These are phyloP conservation scores for Rhinogobio ventralis DNA, from an alignment of 2,797 vertebrate genomes.

Conservation along the genomic window DNA sequence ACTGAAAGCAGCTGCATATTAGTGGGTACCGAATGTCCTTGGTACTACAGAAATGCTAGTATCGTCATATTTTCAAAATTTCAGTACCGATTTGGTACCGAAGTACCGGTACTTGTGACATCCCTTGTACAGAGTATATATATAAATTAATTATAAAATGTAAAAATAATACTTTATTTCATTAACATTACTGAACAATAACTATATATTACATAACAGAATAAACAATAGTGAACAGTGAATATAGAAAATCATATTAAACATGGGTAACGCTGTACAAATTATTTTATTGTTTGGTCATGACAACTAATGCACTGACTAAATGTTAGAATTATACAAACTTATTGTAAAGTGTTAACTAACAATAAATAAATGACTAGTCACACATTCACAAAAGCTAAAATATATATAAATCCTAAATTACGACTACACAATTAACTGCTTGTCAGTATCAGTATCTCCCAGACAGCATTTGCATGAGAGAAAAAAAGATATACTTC, in stretches of 20 bases:
- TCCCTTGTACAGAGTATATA: too few relatives aligned
- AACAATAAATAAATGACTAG: background rate
- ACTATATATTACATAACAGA: too few relatives aligned
- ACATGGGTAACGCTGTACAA: background rate
- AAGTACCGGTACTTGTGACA: too few relatives aligned
- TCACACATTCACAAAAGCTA: background rate
- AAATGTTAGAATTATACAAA: background rate
- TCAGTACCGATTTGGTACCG: too few relatives aligned
- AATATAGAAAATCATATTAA: background rate
- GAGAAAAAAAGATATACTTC: conserved; percentile 18
- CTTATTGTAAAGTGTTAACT: background rate
- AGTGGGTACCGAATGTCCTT: too few relatives aligned
- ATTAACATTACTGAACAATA: too few relatives aligned
- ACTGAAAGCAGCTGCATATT: too few relatives aligned
- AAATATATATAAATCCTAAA: background rate
- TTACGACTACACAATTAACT: conserved; percentile 14
- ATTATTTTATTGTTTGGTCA: background rate
- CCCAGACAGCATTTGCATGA: background rate
- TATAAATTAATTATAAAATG: too few relatives aligned
- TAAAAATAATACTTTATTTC: too few relatives aligned
- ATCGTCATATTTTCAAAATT: too few relatives aligned
- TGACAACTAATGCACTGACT: background rate
- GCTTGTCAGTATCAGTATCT: background rate
- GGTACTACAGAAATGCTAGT: too few relatives aligned
- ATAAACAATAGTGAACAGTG: too few relatives aligned